Evolutionary conservation across 2,888 invertebrate genomes (phyloP).

Genomic region (Eristalis tenax): DNA sequence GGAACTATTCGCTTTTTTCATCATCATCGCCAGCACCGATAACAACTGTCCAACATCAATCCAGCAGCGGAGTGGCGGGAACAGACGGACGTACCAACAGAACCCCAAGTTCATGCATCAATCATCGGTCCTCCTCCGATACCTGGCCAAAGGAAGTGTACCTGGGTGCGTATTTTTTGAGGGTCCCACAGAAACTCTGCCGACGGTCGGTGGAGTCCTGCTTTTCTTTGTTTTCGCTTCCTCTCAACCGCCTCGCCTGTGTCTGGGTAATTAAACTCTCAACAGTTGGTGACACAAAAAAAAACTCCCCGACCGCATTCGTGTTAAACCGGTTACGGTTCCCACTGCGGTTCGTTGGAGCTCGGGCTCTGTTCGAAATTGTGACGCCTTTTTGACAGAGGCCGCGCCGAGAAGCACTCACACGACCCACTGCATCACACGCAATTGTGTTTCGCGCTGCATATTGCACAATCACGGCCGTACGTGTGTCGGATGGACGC

Average conservation of each 20-base stretch:
- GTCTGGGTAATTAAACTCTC: conserved; percentile 16
- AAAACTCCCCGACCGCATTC: neutral
- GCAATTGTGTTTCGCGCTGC: conserved; percentile 30
- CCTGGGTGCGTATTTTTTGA: neutral
- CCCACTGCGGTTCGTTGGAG: neutral
- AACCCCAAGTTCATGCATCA: conserved; percentile 18
- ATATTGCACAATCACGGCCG: conserved; percentile 54
- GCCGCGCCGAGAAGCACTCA: neutral
- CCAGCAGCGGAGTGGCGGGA: neutral
- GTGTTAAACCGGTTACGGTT: conserved; percentile 9
- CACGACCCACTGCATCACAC: neutral
- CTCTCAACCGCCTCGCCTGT: no score
- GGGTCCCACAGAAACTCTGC: conserved; percentile 18
- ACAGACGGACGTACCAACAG: neutral
- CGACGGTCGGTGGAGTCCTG: neutral
- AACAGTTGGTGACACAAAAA: conserved; percentile 9
- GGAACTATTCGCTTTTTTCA: conserved; percentile 36
- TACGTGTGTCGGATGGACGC: conserved; percentile 50
- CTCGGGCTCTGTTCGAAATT: neutral
- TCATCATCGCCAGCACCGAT: conserved; percentile 20
- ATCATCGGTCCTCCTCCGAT: conserved; percentile 10
- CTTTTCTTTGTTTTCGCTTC: neutral
- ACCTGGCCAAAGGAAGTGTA: conserved; percentile 12
- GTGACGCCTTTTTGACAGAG: conserved; percentile 17
- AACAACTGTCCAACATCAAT: neutral